Evolutionary conservation across 1,140 invertebrate genomes (phyloP).

Genomic region (Aphidius ervi): DNA sequence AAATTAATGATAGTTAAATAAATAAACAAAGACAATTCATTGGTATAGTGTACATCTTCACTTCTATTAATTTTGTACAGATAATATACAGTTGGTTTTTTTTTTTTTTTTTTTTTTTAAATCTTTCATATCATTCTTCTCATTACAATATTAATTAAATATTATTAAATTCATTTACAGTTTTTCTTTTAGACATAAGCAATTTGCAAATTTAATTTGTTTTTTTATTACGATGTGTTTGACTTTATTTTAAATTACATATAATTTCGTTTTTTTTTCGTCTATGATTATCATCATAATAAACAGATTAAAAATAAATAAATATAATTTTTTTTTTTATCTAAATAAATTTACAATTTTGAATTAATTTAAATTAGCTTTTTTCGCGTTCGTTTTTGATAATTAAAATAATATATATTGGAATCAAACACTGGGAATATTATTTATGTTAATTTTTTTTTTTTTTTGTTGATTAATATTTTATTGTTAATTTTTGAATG

Average conservation of each 20-base stretch:
- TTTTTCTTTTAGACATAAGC: neutral
- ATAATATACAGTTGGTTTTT: slow-evolving; percentile 39
- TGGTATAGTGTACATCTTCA: slow-evolving; percentile 33
- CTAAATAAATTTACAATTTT: slow-evolving; percentile 15
- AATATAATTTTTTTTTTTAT: slow-evolving; percentile 12
- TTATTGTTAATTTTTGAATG: too few species aligned
- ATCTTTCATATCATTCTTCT: slow-evolving; percentile 27
- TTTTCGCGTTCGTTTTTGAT: too few species aligned
- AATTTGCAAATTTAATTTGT: neutral
- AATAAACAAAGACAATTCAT: slow-evolving; percentile 13
- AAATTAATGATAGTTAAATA: neutral
- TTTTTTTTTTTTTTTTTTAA: slow-evolving; percentile 36
- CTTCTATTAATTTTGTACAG: slow-evolving; percentile 44
- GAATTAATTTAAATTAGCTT: too few species aligned
- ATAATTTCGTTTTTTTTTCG: neutral
- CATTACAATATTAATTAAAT: neutral
- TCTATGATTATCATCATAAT: too few species aligned
- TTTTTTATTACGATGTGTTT: slow-evolving; percentile 10
- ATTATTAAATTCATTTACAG: slow-evolving; percentile 21
- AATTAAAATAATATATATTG: too few species aligned
- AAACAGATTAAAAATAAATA: neutral
- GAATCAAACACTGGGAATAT: too few species aligned
- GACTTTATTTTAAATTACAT: neutral
- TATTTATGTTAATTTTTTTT: too few species aligned
- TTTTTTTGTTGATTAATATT: too few species aligned